These are phyloP conservation scores for Scotopteryx bipunctaria DNA, from an alignment of 2,888 invertebrate species.

Conservation along the genomic window DNA sequence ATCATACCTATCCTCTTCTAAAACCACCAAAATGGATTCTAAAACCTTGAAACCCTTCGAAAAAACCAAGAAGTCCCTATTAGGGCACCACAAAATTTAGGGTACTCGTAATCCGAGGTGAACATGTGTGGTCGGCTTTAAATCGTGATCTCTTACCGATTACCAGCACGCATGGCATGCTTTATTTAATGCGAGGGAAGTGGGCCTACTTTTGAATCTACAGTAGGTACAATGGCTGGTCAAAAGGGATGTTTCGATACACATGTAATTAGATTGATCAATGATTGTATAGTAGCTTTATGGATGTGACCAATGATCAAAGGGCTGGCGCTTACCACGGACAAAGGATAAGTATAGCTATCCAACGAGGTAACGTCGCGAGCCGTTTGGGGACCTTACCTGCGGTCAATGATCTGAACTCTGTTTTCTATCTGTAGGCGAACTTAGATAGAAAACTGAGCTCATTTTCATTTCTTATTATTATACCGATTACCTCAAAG, in stretches of 20 bases:
- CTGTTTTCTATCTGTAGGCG: too few relatives aligned
- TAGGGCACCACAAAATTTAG: constrained; percentile 52
- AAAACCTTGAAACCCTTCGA: constrained; percentile 29
- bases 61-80: constrained; percentile 39
- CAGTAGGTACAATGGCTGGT: constrained; percentile 15
- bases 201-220: constrained; percentile 21
- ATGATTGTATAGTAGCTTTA: too few relatives aligned
- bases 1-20: too few relatives aligned
- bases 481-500: too few relatives aligned
- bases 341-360: too few relatives aligned
- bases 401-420: too few relatives aligned
- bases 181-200: constrained; percentile 26
- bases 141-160: constrained; percentile 78
- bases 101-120: constrained; percentile 68
- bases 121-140: constrained; percentile 77
- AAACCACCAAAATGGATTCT: background rate
- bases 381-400: too few relatives aligned
- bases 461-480: too few relatives aligned
- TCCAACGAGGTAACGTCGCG: too few relatives aligned
- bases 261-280: background rate
- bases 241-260: constrained; percentile 8
- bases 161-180: constrained; percentile 62
- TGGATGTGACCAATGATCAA: too few relatives aligned
- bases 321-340: too few relatives aligned
- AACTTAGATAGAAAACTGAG: too few relatives aligned